Evolutionary conservation across 2,888 invertebrate species (phyloP).

Genomic region (Plebejus melissa): DNA sequence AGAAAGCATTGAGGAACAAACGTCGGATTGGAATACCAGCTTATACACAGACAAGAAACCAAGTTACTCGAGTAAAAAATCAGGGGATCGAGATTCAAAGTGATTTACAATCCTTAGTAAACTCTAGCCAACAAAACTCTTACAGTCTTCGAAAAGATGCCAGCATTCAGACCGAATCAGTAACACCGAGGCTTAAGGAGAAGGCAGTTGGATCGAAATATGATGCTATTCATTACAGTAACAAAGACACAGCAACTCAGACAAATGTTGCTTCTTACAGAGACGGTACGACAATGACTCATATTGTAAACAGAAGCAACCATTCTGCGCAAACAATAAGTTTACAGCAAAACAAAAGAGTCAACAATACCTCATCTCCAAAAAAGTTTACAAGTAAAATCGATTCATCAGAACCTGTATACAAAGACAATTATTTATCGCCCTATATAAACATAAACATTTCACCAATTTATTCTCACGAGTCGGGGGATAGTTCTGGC

Average conservation of each 20-base stretch:
- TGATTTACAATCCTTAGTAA: conserved; percentile 68
- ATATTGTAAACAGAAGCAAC: conserved; percentile 48
- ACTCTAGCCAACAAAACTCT: conserved; percentile 50
- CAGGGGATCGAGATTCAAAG: conserved; percentile 74
- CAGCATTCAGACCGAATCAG: conserved; percentile 62
- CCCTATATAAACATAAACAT: conserved; percentile 81
- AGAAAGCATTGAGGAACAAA: conserved; percentile 77
- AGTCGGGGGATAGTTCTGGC: conserved; percentile 47
- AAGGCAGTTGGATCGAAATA: conserved; percentile 59
- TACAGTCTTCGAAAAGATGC: conserved; percentile 55
- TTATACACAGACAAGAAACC: conserved; percentile 78
- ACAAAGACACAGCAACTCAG: conserved; percentile 60
- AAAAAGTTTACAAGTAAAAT: conserved; percentile 45
- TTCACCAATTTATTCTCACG: conserved; percentile 71
- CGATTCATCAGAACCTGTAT: conserved; percentile 40
- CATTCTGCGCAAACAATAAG: conserved; percentile 59
- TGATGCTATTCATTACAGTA: conserved; percentile 52
- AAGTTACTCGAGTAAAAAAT: conserved; percentile 77
- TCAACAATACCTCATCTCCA: conserved; percentile 45
- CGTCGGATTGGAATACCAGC: conserved; percentile 72
- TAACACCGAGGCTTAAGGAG: conserved; percentile 72
- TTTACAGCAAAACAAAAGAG: conserved; percentile 58
- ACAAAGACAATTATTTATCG: conserved; percentile 49
- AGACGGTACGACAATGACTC: conserved; percentile 67
- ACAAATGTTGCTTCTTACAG: conserved; percentile 47